Conservation (phyloP, 2,113 vertebrate genomes). For the Leptobrachium ailaonicum region DNA sequence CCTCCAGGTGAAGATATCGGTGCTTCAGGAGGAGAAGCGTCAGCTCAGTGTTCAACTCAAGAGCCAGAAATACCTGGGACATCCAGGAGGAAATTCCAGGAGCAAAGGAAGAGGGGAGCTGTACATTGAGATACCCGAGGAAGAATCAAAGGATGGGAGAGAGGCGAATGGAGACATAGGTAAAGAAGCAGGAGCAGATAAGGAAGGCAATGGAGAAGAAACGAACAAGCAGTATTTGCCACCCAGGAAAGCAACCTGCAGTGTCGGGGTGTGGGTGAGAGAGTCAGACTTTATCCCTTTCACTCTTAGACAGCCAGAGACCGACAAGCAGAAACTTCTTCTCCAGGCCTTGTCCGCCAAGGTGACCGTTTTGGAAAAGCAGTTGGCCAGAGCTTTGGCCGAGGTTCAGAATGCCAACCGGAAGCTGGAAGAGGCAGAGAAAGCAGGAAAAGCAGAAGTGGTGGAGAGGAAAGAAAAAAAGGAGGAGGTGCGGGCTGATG, state of each 20-base stretch:
- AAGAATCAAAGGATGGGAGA: constrained; percentile 54
- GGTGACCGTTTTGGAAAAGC: constrained; percentile 74
- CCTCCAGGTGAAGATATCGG: constrained; percentile 87
- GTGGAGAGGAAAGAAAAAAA: constrained; percentile 36
- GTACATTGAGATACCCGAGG: constrained; percentile 83
- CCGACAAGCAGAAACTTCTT: constrained; percentile 50
- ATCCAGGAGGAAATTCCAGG: constrained; percentile 67
- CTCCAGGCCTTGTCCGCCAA: constrained; percentile 68
- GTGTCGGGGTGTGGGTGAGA: constrained; percentile 76
- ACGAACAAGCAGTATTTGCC: constrained; percentile 1
- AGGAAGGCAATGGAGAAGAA: background rate
- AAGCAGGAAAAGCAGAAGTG: constrained; percentile 28
- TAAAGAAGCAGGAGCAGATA: constrained; percentile 67
- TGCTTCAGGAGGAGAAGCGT: constrained; percentile 88
- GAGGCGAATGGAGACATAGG: constrained; percentile 52
- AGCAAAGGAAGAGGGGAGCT: constrained; percentile 73
- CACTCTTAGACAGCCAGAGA: constrained; percentile 55
- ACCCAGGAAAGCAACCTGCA: constrained; percentile 50
- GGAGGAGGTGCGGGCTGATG: constrained; percentile 48
- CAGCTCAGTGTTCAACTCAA: constrained; percentile 88
- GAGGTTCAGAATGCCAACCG: constrained; percentile 67
- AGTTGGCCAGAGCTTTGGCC: constrained; percentile 71
- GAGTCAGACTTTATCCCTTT: constrained; percentile 77
- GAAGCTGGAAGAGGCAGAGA: constrained; percentile 44
- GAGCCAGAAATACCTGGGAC: constrained; percentile 86